Conservation (phyloP, 2,888 invertebrate species). For the Noctua janthe region DNA sequence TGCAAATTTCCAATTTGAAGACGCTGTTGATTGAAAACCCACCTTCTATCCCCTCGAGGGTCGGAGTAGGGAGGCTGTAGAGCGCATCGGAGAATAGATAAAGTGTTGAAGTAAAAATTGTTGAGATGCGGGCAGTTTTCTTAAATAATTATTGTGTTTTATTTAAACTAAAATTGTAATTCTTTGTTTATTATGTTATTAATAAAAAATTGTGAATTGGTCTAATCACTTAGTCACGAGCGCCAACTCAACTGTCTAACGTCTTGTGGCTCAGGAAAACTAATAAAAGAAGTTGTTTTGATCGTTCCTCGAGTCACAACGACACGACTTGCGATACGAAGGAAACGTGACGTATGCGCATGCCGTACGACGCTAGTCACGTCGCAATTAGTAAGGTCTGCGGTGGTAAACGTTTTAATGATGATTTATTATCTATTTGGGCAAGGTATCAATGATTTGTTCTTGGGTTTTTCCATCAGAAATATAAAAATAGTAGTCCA, state of each 20-base stretch:
- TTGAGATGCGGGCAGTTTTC: not conserved
- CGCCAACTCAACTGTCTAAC: not conserved
- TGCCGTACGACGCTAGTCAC: too few species aligned
- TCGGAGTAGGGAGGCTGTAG: constrained; percentile 31
- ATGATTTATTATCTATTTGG: too few species aligned
- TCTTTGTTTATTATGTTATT: not conserved
- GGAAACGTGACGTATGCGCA: too few species aligned
- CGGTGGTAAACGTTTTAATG: too few species aligned
- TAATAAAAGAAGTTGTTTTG: too few species aligned
- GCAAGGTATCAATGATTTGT: too few species aligned
- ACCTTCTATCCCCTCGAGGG: constrained; percentile 42
- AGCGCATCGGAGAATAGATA: not conserved
- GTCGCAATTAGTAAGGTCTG: too few species aligned
- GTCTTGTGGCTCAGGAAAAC: not conserved
- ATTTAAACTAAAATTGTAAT: not conserved
- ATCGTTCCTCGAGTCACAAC: too few species aligned
- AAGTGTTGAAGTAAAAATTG: not conserved
- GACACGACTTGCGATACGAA: too few species aligned
- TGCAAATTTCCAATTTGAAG: constrained; percentile 69
- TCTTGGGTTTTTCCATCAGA: too few species aligned
- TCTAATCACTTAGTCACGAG: too few species aligned
- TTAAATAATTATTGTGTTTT: not conserved
- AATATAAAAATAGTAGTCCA: too few species aligned
- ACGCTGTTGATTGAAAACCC: constrained; percentile 66
- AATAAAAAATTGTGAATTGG: not conserved